Conservation (phyloP, 2,888 invertebrate species). For the Pogonocherus hispidulus region DNA sequence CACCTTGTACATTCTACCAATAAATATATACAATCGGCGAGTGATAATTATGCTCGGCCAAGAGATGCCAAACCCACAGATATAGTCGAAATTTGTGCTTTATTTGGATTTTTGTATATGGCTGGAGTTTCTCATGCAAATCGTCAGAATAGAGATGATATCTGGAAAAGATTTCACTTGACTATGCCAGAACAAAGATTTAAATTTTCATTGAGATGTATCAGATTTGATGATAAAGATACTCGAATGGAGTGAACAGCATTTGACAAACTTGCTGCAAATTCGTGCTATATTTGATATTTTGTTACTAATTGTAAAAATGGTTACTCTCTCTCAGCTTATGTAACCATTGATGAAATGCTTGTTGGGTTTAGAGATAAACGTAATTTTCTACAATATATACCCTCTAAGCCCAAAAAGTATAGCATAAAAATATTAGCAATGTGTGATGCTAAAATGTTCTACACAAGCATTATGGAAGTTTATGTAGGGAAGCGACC, state of each 20-base stretch:
- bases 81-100: neutral
- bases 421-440: slow-evolving; percentile 20
- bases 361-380: slow-evolving; percentile 1
- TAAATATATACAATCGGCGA: slow-evolving; percentile 42
- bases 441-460: slow-evolving; percentile 6
- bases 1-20: slow-evolving; percentile 54
- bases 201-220: too few relatives aligned
- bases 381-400: slow-evolving; percentile 1
- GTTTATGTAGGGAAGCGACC: too few relatives aligned
- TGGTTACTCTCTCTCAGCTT: slow-evolving; percentile 22
- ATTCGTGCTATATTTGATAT: too few relatives aligned
- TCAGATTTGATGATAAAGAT: too few relatives aligned
- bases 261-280: slow-evolving; percentile 2
- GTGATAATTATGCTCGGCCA: neutral
- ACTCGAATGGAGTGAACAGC: too few relatives aligned
- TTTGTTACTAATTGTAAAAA: slow-evolving; percentile 5
- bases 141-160: neutral
- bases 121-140: neutral
- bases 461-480: slow-evolving; percentile 9
- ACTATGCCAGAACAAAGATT: too few relatives aligned
- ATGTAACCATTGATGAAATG: slow-evolving; percentile 15
- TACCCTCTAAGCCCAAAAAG: slow-evolving; percentile 12
- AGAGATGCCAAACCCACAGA: neutral
- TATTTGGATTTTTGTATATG: neutral
- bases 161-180: neutral